Base-by-base conservation (phyloP, 1,140 invertebrate species). In the Callitettix versicolor region DNA sequence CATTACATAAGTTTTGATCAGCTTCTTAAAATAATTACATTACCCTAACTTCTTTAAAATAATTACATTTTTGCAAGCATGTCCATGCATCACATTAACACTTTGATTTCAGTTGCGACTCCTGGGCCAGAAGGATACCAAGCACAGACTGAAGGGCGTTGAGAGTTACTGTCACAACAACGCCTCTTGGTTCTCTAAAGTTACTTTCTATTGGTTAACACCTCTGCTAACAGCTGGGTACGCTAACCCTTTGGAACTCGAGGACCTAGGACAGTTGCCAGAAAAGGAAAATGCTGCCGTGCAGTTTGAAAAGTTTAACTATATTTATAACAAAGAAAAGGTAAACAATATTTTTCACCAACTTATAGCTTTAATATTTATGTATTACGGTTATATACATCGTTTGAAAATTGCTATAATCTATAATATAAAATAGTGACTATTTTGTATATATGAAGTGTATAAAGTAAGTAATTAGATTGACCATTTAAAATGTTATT, bases 181-280 rank as follows among this genome's bases (percentile, higher is more conserved):
- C 52, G 76, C 77, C 4, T 79, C 79, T 63, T 78, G 85, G 51
- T 78, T 80, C 56, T 86, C 84, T 0, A 83, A 81, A 68, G 73
- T 82, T 36, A 81, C 82, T 14, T 91, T 87, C 66, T 86, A 79
- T 68, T 91, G 87, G 87, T 67, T 90, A 20, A 81, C 78, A 41
- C 70, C 77, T 3, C 66, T 90, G 2, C 65, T 91, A 2, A 71
- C 74, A 55, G 69, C 76, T 56, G 85, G 86, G 21, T 87, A 81
- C 64, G 72, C 73, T 42, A 70, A 71, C 18, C 79, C 84, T 1
- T 65, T 88, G 14, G 80, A 86, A 61, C 66, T 79, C 34, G 74
- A 81, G 53, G 79, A 88, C 68, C 72, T 91, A 5, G 86, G 85
- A 3, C 68, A 77, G 36, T 70, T 88, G 56, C 85, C 84, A 0